Base-by-base conservation (phyloP, 2,113 vertebrate species). In the Oryzias melastigma region DNA sequence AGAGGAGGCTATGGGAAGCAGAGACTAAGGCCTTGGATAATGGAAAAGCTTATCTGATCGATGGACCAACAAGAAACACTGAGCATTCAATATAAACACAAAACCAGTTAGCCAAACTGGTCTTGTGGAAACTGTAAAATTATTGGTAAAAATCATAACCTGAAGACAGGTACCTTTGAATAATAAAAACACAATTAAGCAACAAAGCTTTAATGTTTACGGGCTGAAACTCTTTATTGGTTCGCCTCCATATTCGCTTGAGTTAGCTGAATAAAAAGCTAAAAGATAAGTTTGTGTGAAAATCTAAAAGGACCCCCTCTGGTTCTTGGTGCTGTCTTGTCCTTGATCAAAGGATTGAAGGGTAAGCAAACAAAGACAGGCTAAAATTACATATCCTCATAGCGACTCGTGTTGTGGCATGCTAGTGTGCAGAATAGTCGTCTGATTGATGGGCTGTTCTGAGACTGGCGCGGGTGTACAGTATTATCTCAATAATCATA, bases 11-110 rank as follows among this genome's bases (percentile, higher is more conserved):
- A 87, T 87, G 85, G 85, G 86, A 90, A 86, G 81, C 83, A 81
- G 77, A 85, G 83, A 86, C 86, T 86, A 85, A 90, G 85, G 87
- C 83, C 82, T 82, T 82, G 87, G 82, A 90, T 89, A 90, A 90
- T 90, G 86, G 87, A 88, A 89, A 90, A 87, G 79, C 87, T 89
- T 90, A 90, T 90, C 89, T 87, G 89, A 90, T 89, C 86, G 71
- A 89, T 86, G 83, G 84, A 87, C 88, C 86, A 88, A 87, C 83
- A 88, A 86, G 82, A 69, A 89, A 88, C 86, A 85, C 71, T 69
- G 75, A 83, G 80, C 76, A 78, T 68, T 74, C 74, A 82, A 85
- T 65, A 72, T 27, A 76, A 71, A 75, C 41, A 66, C 57, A 62
- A 56, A 86, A 68, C 74, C 68, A 20, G 65, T 87, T 88, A 85